A percentile compares a stretch with the other conserved stretches of the same genome.
phyloP scores from a whole-genome alignment of 2,113 vertebrate species.

The Speoplatyrhinus poulsoni region DNA sequence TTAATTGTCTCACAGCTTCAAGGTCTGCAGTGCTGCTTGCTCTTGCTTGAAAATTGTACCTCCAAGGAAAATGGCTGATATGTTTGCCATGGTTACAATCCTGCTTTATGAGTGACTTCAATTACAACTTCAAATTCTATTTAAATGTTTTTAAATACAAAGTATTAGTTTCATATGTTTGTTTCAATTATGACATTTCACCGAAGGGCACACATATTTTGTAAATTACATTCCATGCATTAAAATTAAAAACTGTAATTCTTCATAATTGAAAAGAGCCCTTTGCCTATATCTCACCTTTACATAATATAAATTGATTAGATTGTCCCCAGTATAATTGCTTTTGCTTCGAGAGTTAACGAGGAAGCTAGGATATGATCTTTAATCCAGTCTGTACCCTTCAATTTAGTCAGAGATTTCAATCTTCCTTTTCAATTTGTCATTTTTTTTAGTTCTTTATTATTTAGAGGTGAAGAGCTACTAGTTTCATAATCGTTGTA shows the following conservation, averaged over 20 bases:
- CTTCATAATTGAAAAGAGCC: background rate
- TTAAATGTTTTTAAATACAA: background rate
- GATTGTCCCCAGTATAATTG: conserved; percentile 1
- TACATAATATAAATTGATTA: background rate
- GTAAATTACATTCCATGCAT: too few relatives aligned
- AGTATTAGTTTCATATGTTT: background rate
- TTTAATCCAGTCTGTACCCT: background rate
- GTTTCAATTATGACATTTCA: background rate
- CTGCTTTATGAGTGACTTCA: background rate
- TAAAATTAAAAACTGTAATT: background rate
- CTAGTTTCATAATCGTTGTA: background rate
- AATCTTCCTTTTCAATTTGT: background rate
- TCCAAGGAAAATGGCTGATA: conserved; percentile 5
- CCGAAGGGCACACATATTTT: background rate
- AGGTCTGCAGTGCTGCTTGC: conserved; percentile 31
- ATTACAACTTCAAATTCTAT: background rate
- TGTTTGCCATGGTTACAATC: background rate
- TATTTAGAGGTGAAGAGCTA: background rate
- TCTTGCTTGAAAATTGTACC: conserved; percentile 14
- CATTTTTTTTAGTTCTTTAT: background rate
- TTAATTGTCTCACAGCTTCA: conserved; percentile 49
- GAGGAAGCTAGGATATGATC: background rate
- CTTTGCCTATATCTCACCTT: background rate
- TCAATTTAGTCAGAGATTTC: conserved; percentile 1
- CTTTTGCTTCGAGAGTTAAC: background rate